Evolutionary conservation across 2,113 vertebrate species (phyloP).

Genomic region (Athene cunicularia): DNA sequence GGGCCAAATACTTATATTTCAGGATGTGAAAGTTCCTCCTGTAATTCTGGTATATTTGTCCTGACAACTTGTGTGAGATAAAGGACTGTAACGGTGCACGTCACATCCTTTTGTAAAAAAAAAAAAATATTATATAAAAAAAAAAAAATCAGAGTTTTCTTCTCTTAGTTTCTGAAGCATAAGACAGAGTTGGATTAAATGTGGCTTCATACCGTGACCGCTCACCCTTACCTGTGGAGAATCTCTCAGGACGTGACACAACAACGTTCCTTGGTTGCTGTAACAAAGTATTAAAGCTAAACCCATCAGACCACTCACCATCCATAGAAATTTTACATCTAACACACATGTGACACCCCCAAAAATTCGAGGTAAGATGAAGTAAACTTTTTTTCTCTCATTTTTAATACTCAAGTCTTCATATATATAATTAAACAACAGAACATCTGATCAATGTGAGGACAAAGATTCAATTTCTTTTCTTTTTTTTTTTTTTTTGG

Average conservation of each 20-base stretch:
- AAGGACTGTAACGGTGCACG: accelerated
- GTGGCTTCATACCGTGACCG: accelerated
- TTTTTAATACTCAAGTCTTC: background rate
- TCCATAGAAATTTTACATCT: background rate
- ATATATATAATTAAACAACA: background rate
- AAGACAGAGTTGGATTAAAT: background rate
- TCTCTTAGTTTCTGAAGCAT: background rate
- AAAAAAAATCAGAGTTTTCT: background rate
- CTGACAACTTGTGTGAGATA: too few relatives aligned
- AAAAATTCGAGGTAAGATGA: background rate
- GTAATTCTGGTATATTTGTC: background rate
- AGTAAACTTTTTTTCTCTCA: background rate
- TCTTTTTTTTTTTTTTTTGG: background rate
- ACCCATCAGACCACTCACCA: background rate
- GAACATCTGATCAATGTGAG: background rate
- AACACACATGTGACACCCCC: background rate
- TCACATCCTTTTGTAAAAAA: too few relatives aligned
- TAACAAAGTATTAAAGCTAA: background rate
- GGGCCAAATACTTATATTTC: background rate
- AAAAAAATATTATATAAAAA: background rate
- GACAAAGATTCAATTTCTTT: background rate
- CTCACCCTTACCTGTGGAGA: background rate
- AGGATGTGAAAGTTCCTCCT: too few relatives aligned
- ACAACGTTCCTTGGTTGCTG: background rate
- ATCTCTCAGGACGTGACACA: background rate